Evolutionary conservation across 1,140 invertebrate genomes (phyloP), one percentile per base, ranked within the genome.

Genomic region (Pinna nobilis): DNA sequence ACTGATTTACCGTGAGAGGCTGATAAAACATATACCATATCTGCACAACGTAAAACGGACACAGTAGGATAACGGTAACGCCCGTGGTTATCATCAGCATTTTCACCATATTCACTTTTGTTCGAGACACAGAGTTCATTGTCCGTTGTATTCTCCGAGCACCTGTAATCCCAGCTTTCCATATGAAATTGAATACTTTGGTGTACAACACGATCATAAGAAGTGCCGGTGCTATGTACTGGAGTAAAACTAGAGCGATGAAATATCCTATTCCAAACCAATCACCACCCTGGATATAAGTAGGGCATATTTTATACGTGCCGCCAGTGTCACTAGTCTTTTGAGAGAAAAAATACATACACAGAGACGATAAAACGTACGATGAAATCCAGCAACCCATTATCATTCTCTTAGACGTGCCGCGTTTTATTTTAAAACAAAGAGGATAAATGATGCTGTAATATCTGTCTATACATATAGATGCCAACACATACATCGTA

Each of bases 401-500:
- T 23, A 85, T 82, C 76, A 86, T 80, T 39, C 76, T 70, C 61
- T 86, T 84, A 47, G 85, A 82, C 6, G 82, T 84, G 18, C 72
- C 69, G 13, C 84, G 70, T n/a, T 82, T 87, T 25, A 87, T 79
- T 65, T 82, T 84, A 50, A 87, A 85, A 60, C 82, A 84, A n/a
- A 87, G 73, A 7, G 85, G 85, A 55, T 86, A 82, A 23, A 87
- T 76, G 28, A 87, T 84, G 15, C 84, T 82, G 74, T 87, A 86
- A 75, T 80, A 87, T 18, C 85, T 60, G 60, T 87, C 85, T 7
- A 82, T 69, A 47, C 80, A 78, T 33, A 86, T 80, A 13, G 75
- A 77, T 1, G 79, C 74, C 15, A 87, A 65, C 18, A 84, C 71
- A 65, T 74, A 82, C 35, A 77, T 70, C 9, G 72, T 73, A 5